Conservation (phyloP, 2,888 invertebrate genomes). For the Conomelus anceps region DNA sequence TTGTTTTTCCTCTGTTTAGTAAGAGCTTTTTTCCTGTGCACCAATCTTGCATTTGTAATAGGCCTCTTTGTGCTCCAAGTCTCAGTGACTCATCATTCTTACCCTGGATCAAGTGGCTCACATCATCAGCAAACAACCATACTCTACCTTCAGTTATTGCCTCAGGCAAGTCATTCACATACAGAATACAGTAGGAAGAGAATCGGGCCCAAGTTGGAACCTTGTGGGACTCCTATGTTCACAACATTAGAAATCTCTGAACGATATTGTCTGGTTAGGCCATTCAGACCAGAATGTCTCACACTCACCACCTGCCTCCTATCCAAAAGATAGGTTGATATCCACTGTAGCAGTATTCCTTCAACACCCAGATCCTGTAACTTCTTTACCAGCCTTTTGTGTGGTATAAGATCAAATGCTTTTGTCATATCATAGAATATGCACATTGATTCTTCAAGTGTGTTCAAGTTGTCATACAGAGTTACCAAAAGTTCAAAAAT, state of each 20-base stretch:
- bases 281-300: background rate
- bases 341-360: background rate
- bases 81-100: too few relatives aligned
- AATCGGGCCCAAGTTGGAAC: conserved; percentile 1
- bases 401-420: conserved; percentile 12
- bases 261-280: background rate
- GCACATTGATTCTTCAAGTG: background rate
- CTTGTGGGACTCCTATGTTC: conserved; percentile 10
- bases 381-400: background rate
- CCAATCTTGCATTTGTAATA: too few relatives aligned
- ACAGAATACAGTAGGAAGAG: conserved; percentile 10
- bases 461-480: conserved; percentile 11
- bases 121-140: conserved; percentile 14
- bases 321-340: background rate
- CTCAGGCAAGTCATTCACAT: conserved; percentile 16
- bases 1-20: too few relatives aligned
- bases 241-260: background rate
- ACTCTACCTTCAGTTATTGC: background rate
- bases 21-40: too few relatives aligned
- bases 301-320: background rate
- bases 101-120: conserved; percentile 8
- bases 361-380: background rate
- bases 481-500: conserved; percentile 2
- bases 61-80: too few relatives aligned
- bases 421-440: background rate